Conservation (phyloP, 1,140 invertebrate species). For the Yoshiicerus persimilis region DNA sequence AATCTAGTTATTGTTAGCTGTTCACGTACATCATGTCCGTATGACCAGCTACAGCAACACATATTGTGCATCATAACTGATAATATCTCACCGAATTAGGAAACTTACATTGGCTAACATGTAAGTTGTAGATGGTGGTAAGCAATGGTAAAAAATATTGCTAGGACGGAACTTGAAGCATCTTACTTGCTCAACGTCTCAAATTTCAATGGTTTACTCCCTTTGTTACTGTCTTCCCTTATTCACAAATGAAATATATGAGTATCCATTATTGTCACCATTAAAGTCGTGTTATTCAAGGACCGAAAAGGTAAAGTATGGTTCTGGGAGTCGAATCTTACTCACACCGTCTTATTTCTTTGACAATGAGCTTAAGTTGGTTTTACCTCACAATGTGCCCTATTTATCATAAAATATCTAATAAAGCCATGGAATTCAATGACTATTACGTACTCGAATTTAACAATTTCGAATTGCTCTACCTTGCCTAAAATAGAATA, state of each 20-base stretch:
- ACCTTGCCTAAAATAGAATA: neutral
- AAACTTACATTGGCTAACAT: too few relatives aligned
- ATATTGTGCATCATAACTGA: too few relatives aligned
- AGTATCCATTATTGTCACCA: constrained; percentile 31
- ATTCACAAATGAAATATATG: constrained; percentile 26
- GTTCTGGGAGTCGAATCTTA: neutral
- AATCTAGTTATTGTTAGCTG: too few relatives aligned
- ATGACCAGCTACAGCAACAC: too few relatives aligned
- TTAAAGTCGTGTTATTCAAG: constrained; percentile 18
- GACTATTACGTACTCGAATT: neutral
- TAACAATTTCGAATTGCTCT: neutral
- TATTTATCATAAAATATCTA: neutral
- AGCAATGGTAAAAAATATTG: too few relatives aligned
- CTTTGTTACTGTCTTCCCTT: neutral
- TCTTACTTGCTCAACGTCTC: neutral
- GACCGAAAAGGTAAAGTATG: neutral
- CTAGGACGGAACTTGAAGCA: too few relatives aligned
- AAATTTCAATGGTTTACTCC: neutral
- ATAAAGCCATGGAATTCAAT: neutral
- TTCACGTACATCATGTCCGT: too few relatives aligned
- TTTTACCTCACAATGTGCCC: neutral
- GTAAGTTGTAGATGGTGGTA: too few relatives aligned
- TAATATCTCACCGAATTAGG: too few relatives aligned
- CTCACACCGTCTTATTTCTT: neutral
- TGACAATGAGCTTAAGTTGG: neutral